Percentiles rank a stretch among this genome's conserved stretches.
Conservation (phyloP, 2,113 vertebrate genomes). For the Aspidoscelis tigris region DNA sequence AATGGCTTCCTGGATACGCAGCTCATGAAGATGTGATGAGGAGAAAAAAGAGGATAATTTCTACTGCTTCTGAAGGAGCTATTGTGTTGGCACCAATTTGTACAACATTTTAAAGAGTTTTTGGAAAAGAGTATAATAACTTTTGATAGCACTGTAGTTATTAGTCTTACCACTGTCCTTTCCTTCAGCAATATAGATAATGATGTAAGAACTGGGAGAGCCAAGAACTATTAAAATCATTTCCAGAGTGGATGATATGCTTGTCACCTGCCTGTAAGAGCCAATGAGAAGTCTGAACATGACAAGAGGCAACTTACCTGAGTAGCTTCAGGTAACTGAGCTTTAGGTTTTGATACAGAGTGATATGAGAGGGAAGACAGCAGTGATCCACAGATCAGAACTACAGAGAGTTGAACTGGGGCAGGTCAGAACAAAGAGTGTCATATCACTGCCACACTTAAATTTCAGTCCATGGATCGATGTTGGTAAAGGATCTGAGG, state of each 20-base stretch:
- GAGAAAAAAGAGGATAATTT: slow-evolving; percentile 11
- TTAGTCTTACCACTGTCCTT: background rate
- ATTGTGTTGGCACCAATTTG: background rate
- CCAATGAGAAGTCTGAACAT: too few species aligned
- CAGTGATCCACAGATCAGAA: too few species aligned
- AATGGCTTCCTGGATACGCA: background rate
- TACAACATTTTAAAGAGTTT: background rate
- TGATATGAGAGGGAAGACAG: too few species aligned
- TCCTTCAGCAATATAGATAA: background rate
- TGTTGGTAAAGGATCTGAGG: too few species aligned
- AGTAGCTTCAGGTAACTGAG: too few species aligned
- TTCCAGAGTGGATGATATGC: background rate
- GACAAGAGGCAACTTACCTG: too few species aligned
- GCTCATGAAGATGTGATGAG: background rate
- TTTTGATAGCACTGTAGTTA: background rate
- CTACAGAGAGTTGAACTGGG: too few species aligned
- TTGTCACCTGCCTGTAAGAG: background rate
- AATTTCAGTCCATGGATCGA: too few species aligned
- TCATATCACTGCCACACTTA: too few species aligned
- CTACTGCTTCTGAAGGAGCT: background rate
- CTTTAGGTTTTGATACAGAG: too few species aligned
- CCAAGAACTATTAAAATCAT: background rate
- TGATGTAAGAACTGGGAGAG: background rate
- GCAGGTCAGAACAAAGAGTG: background rate
- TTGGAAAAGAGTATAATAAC: background rate